phyloP scores from a whole-genome alignment of 2,888 invertebrate genomes.

The Caenorhabditis wallacei region DNA sequence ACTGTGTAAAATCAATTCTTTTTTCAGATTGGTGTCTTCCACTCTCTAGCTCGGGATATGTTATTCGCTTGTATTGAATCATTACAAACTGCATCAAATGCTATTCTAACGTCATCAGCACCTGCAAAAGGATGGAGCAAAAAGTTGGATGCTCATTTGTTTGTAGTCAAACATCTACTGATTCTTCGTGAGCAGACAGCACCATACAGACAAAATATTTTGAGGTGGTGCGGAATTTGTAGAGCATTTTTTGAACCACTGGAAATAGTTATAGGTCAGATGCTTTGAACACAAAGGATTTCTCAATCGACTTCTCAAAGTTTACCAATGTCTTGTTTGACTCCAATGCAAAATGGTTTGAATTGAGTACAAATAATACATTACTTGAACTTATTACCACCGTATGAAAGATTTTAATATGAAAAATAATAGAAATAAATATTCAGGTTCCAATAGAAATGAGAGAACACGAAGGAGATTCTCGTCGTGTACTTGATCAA shows the following conservation, averaged over 20 bases:
- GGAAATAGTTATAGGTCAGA: slow-evolving; percentile 84
- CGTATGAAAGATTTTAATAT: slow-evolving; percentile 77
- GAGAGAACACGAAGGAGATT: slow-evolving; percentile 93
- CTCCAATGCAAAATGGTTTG: slow-evolving; percentile 88
- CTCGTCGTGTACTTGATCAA: slow-evolving; percentile 95
- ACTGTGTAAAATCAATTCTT: neutral
- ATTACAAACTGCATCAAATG: slow-evolving; percentile 89
- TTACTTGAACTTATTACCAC: slow-evolving; percentile 90
- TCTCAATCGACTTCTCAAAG: slow-evolving; percentile 94
- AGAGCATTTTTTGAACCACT: neutral
- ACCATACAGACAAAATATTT: slow-evolving; percentile 85
- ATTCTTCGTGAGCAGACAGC: slow-evolving; percentile 98
- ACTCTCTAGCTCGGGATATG: slow-evolving; percentile 97
- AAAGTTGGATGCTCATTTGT: slow-evolving; percentile 94
- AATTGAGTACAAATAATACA: slow-evolving; percentile 92
- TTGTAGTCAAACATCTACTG: slow-evolving; percentile 96
- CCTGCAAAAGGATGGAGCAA: slow-evolving; percentile 63
- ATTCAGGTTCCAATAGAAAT: slow-evolving; percentile 94
- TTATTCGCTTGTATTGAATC: slow-evolving; percentile 94
- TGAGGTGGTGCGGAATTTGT: slow-evolving; percentile 48
- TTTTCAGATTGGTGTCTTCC: slow-evolving; percentile 91
- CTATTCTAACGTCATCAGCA: slow-evolving; percentile 86
- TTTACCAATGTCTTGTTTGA: slow-evolving; percentile 86
- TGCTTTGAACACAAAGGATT: slow-evolving; percentile 91
- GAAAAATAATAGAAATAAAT: neutral